These are phyloP conservation scores for Taurulus bubalis DNA, from an alignment of 2,113 vertebrate genomes.

Conservation along the genomic window DNA sequence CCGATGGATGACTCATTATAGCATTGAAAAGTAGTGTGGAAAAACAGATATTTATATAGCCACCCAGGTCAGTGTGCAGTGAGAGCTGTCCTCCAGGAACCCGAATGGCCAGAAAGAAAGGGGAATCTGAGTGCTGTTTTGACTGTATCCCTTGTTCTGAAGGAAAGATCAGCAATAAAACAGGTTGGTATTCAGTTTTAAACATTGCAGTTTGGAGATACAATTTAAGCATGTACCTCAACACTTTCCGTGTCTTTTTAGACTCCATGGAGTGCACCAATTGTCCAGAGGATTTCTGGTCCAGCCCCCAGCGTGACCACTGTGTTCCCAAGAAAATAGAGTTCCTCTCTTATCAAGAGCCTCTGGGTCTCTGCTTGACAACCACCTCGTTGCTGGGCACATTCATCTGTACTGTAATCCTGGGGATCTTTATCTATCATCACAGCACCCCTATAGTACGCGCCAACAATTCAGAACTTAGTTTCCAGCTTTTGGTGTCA, in stretches of 20 bases:
- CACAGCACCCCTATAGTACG: conserved; percentile 71
- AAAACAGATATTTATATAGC: conserved; percentile 51
- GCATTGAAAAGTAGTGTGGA: neutral
- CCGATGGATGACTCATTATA: neutral
- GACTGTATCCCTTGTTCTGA: conserved; percentile 85
- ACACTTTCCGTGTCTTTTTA: conserved; percentile 11
- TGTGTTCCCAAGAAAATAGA: conserved; percentile 15
- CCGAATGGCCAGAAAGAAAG: conserved; percentile 76
- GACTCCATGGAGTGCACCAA: conserved; percentile 70
- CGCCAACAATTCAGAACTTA: conserved; percentile 80
- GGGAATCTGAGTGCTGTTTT: conserved; percentile 84
- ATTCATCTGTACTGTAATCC: conserved; percentile 57
- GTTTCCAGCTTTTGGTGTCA: conserved; percentile 73
- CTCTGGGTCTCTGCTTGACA: conserved; percentile 19
- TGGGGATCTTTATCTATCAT: conserved; percentile 60
- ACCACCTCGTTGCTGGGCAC: conserved; percentile 64
- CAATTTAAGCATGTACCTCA: neutral
- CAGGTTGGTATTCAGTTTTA: conserved; percentile 64
- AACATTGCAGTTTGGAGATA: neutral
- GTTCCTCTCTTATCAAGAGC: conserved; percentile 24
- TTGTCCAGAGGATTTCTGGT: conserved; percentile 76
- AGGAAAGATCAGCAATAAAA: conserved; percentile 77
- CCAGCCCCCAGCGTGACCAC: conserved; percentile 39
- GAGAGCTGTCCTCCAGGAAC: conserved; percentile 82
- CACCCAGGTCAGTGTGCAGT: conserved; percentile 80